Evolutionary conservation across 1,140 invertebrate species (phyloP).

Genomic region (silkworm (Bombyx mori)): ASM3026992v2 NC_085114.1:4612001-4612500

Average conservation of each 20-base stretch:
- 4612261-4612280: constrained; percentile 69
- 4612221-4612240: constrained; percentile 68
- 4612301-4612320: constrained; percentile 70
- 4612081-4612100: neutral
- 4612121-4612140: neutral
- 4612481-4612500: constrained; percentile 12
- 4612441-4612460: constrained; percentile 68
- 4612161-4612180: constrained; percentile 62
- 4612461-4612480: constrained; percentile 32
- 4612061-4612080: too few species aligned
- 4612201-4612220: constrained; percentile 55
- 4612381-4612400: constrained; percentile 67
- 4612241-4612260: constrained; percentile 71
- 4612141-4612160: constrained; percentile 9
- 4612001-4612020: too few species aligned
- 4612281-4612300: constrained; percentile 71
- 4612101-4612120: neutral
- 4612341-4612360: constrained; percentile 41
- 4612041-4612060: too few species aligned
- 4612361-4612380: constrained; percentile 53
- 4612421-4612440: constrained; percentile 70
- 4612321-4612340: constrained; percentile 45
- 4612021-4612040: too few species aligned
- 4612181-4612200: constrained; percentile 51
- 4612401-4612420: constrained; percentile 70